phyloP scores from a whole-genome alignment of 2,797 vertebrate genomes.

The Sternotherus odoratus region DNA sequence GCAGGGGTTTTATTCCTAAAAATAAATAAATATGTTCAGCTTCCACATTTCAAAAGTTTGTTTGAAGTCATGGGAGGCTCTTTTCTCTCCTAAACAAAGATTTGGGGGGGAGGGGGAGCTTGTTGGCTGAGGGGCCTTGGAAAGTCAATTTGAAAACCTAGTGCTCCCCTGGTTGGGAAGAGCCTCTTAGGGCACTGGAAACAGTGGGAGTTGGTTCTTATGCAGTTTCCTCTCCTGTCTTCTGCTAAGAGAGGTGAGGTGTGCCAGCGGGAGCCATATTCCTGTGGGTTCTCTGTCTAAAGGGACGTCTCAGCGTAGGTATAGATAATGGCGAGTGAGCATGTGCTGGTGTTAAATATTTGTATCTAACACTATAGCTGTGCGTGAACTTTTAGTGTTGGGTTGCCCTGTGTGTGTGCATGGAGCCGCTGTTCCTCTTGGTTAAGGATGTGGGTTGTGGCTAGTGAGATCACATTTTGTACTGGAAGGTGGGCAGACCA shows the following conservation, averaged over 20 bases:
- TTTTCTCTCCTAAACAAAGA: neutral
- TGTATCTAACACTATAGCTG: neutral
- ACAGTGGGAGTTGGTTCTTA: constrained; percentile 21
- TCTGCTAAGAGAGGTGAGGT: neutral
- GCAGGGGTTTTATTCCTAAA: constrained; percentile 18
- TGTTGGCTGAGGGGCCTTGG: constrained; percentile 3
- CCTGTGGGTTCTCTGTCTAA: neutral
- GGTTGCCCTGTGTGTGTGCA: neutral
- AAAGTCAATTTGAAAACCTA: constrained; percentile 9
- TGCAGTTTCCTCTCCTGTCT: constrained; percentile 41
- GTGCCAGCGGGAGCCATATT: neutral
- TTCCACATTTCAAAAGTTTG: neutral
- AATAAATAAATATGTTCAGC: constrained; percentile 24
- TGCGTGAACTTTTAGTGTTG: neutral
- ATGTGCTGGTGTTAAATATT: neutral
- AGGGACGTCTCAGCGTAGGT: neutral
- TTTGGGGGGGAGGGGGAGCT: neutral
- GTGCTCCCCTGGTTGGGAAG: constrained; percentile 19
- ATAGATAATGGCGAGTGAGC: neutral
- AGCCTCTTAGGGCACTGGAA: constrained; percentile 17
- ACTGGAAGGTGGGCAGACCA: neutral
- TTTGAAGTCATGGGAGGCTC: constrained; percentile 18
- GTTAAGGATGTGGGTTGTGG: neutral
- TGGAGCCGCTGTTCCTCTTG: neutral
- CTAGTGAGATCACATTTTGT: neutral